These are phyloP conservation scores for Listronotus bonariensis DNA, from an alignment of 1,140 invertebrate genomes.

Conservation along the genomic window DNA sequence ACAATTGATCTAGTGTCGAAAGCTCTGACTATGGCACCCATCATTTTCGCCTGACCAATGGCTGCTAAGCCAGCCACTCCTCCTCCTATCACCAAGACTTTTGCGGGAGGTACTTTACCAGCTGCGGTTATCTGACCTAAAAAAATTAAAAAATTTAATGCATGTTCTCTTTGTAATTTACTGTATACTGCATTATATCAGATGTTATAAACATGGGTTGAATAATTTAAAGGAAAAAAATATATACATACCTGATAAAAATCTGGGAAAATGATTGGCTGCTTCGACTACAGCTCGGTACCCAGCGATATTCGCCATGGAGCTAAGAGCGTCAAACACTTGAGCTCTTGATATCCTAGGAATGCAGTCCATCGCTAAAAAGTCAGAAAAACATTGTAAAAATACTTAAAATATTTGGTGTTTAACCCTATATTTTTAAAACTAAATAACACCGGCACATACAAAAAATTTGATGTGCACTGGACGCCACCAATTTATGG, in stretches of 20 bases:
- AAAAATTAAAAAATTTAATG: conserved; percentile 15
- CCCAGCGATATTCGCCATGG: conserved; percentile 91
- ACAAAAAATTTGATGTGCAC: too few species aligned
- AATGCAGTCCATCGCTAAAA: conserved; percentile 80
- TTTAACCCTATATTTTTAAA: too few species aligned
- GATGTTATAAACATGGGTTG: background rate
- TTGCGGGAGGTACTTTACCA: conserved; percentile 83
- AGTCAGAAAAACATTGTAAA: background rate
- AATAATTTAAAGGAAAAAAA: too few species aligned
- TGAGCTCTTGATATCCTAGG: conserved; percentile 83
- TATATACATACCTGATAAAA: conserved; percentile 75
- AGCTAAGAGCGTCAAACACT: conserved; percentile 88
- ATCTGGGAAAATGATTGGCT: conserved; percentile 85
- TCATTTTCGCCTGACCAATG: conserved; percentile 82
- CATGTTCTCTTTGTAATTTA: background rate
- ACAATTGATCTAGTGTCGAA: conserved; percentile 88
- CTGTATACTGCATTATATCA: background rate
- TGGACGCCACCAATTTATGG: too few species aligned
- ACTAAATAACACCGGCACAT: too few species aligned
- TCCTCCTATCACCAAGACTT: conserved; percentile 85
- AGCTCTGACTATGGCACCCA: conserved; percentile 86
- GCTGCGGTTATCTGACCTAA: conserved; percentile 85
- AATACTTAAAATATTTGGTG: too few species aligned
- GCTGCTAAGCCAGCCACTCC: conserved; percentile 87
- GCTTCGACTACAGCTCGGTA: conserved; percentile 90